These are phyloP conservation scores for Coptodon bakossiorum DNA, from an alignment of 2,113 vertebrate species.

Conservation along the genomic window DNA sequence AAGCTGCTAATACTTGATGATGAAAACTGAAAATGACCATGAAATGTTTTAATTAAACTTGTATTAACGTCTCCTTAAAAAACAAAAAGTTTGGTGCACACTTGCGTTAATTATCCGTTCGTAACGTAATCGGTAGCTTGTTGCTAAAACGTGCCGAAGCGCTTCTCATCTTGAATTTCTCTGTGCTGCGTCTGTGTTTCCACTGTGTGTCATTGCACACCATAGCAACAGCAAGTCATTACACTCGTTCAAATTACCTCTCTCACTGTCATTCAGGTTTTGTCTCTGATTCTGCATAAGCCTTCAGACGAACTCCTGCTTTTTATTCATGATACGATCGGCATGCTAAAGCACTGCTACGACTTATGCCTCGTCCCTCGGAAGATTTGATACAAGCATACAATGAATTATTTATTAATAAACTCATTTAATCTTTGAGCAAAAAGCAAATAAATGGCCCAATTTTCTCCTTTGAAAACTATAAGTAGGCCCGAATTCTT, in stretches of 20 bases:
- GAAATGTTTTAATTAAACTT: neutral
- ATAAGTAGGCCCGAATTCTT: neutral
- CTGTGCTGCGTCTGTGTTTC: neutral
- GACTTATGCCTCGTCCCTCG: neutral
- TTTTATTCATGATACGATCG: neutral
- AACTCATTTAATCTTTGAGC: slow-evolving; percentile 8
- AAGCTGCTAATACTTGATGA: neutral
- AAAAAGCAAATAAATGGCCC: neutral
- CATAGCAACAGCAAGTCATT: slow-evolving; percentile 28
- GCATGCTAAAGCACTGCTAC: neutral
- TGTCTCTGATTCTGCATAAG: neutral
- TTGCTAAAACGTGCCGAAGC: neutral
- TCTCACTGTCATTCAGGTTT: neutral
- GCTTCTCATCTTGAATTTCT: neutral
- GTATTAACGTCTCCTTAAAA: neutral
- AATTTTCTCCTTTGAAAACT: neutral
- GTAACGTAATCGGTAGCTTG: neutral
- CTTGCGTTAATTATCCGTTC: neutral
- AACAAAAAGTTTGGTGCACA: neutral
- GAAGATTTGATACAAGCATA: neutral
- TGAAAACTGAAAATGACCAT: neutral
- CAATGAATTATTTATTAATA: slow-evolving; percentile 30
- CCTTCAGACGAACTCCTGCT: neutral
- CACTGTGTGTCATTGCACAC: slow-evolving; percentile 4
- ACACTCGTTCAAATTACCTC: slow-evolving; percentile 11